Base-by-base conservation (phyloP, 2,888 invertebrate species). In the Noctua janthina region DNA sequence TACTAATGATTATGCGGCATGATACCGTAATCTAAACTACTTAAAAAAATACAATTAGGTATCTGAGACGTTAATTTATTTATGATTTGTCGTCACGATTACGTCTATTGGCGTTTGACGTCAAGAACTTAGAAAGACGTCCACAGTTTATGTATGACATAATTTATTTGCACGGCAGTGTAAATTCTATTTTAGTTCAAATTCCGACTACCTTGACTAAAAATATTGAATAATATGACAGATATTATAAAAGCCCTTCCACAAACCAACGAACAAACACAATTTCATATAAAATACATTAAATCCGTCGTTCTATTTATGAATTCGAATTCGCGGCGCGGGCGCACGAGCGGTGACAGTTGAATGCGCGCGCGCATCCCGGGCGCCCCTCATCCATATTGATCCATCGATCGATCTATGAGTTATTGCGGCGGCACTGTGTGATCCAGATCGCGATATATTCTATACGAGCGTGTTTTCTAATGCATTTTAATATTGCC, bases 331-430 rank as follows among this genome's bases (percentile, higher is more conserved):
- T 82, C 91, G 90, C 91, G 88, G 89, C 87, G 87, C 88, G 81
- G 84, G 89, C 90, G 89, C 87, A 85, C 85, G 83, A 74, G 87
- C 88, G 88, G 89, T 95, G 96, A 96, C 96, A 95, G 94, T 91
- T 96, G 95, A 96, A 96, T 96, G 95, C 94, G 90, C 92, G 81
- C 91, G 91, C 93, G 92, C 89, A 89, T 86, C 86, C 85, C 85
- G 89, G 88, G 88, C 88, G 88, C 89, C 89, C 78, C 88, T 90
- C 90, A 95, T 96, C 94, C 94, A 96, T 96, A 96, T 95, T 95
- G 95, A 96, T 95, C 95, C 94, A 86, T 88, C 90, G 89, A 88
- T 90, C 90, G 86, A 88, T 92, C 92, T 92, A 94, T 94, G 94
- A 95, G 88, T 91, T 92, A 93, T 93, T 90, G 91, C 91, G 87